phyloP scores from a whole-genome alignment of 92 coral and sea anemone genomes.

The Zoanthus solanderi region DNA sequence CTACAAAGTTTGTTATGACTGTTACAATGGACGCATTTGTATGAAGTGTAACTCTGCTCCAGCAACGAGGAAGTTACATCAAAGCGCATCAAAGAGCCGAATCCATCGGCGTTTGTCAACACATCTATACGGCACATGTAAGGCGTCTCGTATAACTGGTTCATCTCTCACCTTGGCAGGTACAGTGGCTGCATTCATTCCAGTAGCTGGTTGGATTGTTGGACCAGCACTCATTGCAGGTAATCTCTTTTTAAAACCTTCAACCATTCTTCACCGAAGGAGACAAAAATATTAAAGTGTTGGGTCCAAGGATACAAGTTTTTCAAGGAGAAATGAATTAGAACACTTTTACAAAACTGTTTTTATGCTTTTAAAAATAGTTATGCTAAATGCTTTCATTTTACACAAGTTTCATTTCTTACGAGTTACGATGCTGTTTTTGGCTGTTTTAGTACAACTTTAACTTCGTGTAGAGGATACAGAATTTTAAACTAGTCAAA shows the following conservation, averaged over 20 bases:
- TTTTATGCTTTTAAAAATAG: no score
- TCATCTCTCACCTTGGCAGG: conserved; percentile 35
- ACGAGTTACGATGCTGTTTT: no score
- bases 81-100: conserved; percentile 6
- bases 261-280: neutral
- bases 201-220: conserved; percentile 16
- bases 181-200: conserved; percentile 22
- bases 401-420: no score
- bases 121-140: conserved; percentile 21
- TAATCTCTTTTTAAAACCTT: neutral
- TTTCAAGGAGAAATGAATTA: no score
- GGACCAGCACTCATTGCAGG: conserved; percentile 44
- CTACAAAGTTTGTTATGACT: conserved; percentile 27
- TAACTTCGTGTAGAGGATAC: no score
- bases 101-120: conserved; percentile 35
- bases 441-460: no score
- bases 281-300: neutral
- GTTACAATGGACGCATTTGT: conserved; percentile 21
- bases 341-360: no score
- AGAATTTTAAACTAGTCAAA: no score
- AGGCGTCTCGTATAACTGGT: conserved; percentile 24
- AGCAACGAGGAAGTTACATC: conserved; percentile 33
- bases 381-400: no score
- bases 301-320: neutral
- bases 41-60: conserved; percentile 40